Evolutionary conservation across 2,113 vertebrate species (phyloP), one percentile per base, ranked within the genome.

Genomic region (Natator depressus): DNA sequence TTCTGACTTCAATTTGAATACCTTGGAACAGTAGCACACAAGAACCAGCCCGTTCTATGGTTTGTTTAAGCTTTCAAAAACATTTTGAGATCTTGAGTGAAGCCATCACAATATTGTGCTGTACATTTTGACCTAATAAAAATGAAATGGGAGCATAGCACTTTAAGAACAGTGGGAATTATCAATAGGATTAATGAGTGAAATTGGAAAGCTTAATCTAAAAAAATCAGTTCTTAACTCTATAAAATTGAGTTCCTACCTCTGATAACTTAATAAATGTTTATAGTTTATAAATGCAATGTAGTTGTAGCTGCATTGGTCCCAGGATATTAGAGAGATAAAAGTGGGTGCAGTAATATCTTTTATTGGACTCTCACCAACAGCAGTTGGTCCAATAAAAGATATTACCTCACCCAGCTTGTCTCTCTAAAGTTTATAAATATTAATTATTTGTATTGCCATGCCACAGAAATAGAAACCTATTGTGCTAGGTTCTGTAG

Each of bases 31-130:
- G 75, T 79, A 83, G 53, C 17, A 57, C 24, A 19, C 76, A 65
- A 85, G 59, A 89, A 85, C 5, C 54, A 88, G 82, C 3, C 17
- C 65, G 49, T 62, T 42, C 2, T 53, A 14, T 17, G 0, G 84
- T 91, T 95, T 83, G 93, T 49, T 84, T 83, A 80, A 94, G 24
- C 59, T 80, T 92, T 83, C 87, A 83, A 82, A 90, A 69, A 4
- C 51, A 76, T 83, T 87, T 54, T 46, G 85, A 1, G 17, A 86
- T 24, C 22, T 76, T 82, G 55, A 95, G 51, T 86, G 85, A 62
- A 75, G 75, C n/a, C 94, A 85, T 93, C 42, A 65, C 16, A 91
- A 55, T 84, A 89, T 69, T 50, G 12, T 91, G 89, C 80, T 88
- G 38, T 46, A 19, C 0, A 81, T 91, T 59, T 79, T 29, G 53